phyloP scores from a whole-genome alignment of 1,140 invertebrate genomes.

The Drosophila takahashii region DNA sequence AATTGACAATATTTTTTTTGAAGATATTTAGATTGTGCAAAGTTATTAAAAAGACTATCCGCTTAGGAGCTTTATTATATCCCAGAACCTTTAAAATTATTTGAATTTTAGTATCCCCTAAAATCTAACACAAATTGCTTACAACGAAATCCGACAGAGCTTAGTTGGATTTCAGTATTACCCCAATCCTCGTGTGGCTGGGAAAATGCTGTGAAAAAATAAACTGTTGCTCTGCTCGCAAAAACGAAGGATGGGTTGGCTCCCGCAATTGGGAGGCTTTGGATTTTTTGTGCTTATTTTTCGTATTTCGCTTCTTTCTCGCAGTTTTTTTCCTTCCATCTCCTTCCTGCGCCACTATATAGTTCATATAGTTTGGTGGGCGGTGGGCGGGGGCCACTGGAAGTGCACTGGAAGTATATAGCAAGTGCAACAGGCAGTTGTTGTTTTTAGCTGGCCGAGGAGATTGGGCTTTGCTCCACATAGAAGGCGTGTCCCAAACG shows the following conservation, averaged over 20 bases:
- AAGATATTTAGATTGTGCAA: too few relatives aligned
- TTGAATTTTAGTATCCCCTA: neutral
- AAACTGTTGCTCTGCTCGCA: slow-evolving; percentile 68
- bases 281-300: slow-evolving; percentile 57
- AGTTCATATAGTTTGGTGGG: slow-evolving; percentile 24
- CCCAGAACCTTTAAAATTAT: too few relatives aligned
- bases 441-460: slow-evolving; percentile 53
- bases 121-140: slow-evolving; percentile 19
- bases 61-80: too few relatives aligned
- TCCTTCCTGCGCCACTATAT: slow-evolving; percentile 47
- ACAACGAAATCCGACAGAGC: slow-evolving; percentile 11
- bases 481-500: slow-evolving; percentile 56
- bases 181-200: slow-evolving; percentile 7
- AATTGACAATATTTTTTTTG: too few relatives aligned
- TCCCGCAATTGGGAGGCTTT: slow-evolving; percentile 50
- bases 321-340: slow-evolving; percentile 56
- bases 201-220: slow-evolving; percentile 57
- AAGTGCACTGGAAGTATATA: slow-evolving; percentile 52
- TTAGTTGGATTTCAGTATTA: slow-evolving; percentile 25
- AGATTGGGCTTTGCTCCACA: slow-evolving; percentile 41
- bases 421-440: slow-evolving; percentile 79
- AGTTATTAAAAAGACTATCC: too few relatives aligned
- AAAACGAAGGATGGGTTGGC: neutral
- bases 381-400: slow-evolving; percentile 15
- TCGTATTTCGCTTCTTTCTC: slow-evolving; percentile 49